Conservation (phyloP, 2,888 invertebrate genomes). For the Zhuqinia jingwanae region DNA sequence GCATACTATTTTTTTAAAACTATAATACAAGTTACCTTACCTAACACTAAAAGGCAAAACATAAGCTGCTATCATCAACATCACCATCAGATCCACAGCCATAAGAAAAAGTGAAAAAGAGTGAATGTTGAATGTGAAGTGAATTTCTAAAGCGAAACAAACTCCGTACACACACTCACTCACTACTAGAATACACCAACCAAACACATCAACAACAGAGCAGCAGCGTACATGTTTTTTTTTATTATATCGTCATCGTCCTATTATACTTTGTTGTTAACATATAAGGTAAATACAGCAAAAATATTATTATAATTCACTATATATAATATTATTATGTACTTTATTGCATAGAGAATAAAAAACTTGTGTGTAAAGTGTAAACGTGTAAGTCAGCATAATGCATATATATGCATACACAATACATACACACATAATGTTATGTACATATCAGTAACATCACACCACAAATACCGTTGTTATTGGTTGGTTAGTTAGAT, state of each 20-base stretch:
- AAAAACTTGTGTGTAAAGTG: too few relatives aligned
- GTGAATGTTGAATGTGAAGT: slow-evolving; percentile 54
- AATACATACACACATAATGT: too few relatives aligned
- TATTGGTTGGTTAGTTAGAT: too few relatives aligned
- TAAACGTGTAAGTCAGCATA: too few relatives aligned
- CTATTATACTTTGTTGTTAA: slow-evolving; percentile 35
- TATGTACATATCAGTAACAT: too few relatives aligned
- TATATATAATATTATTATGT: neutral
- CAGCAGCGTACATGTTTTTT: slow-evolving; percentile 31
- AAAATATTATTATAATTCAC: neutral
- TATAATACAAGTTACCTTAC: neutral
- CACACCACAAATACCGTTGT: too few relatives aligned
- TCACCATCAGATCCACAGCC: neutral
- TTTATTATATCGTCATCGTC: slow-evolving; percentile 5
- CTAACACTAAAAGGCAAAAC: slow-evolving; percentile 27
- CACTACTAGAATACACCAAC: too few relatives aligned
- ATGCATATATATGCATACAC: too few relatives aligned
- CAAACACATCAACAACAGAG: slow-evolving; percentile 48
- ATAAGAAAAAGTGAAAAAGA: slow-evolving; percentile 57
- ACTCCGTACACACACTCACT: too few relatives aligned
- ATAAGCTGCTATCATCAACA: slow-evolving; percentile 28
- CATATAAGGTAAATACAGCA: slow-evolving; percentile 37
- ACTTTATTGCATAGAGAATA: too few relatives aligned
- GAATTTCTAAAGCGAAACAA: slow-evolving; percentile 43
- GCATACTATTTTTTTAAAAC: slow-evolving; percentile 13